Evolutionary conservation across 2,797 vertebrate genomes (phyloP).

Genomic region (Takifugu ocellatus): DNA sequence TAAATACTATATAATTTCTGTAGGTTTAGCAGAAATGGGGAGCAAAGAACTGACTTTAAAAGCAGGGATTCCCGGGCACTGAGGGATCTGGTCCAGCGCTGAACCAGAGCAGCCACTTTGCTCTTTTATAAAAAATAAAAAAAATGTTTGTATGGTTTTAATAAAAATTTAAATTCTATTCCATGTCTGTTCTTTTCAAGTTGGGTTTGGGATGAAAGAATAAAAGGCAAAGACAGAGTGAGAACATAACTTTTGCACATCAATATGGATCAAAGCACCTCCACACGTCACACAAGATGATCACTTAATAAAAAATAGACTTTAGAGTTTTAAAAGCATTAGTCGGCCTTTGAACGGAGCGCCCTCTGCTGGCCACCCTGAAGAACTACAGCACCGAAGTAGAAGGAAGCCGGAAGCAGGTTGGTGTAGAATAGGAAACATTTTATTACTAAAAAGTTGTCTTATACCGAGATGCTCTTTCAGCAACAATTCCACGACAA

Average conservation of each 20-base stretch:
- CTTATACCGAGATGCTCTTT: conserved; percentile 67
- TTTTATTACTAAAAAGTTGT: conserved; percentile 80
- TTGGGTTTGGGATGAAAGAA: conserved; percentile 9
- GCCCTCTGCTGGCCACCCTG: conserved; percentile 45
- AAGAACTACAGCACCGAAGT: conserved; percentile 10
- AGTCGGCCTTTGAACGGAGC: not conserved
- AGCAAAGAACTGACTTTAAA: conserved; percentile 76
- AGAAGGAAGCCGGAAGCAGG: conserved; percentile 22
- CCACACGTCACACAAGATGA: too few species aligned
- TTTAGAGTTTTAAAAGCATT: too few species aligned
- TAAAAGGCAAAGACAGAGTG: not conserved
- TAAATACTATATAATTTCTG: conserved; percentile 90
- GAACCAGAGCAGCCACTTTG: conserved; percentile 88
- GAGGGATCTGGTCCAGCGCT: conserved; percentile 73
- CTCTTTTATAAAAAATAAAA: conserved; percentile 93
- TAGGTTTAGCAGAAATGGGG: conserved; percentile 85
- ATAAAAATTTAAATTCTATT: conserved; percentile 86
- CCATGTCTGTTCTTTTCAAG: conserved; percentile 50
- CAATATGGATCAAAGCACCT: too few species aligned
- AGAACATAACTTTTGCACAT: too few species aligned
- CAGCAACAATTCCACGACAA: conserved; percentile 69
- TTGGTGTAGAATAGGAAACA: conserved; percentile 71
- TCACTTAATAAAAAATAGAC: too few species aligned
- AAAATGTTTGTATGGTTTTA: conserved; percentile 98
- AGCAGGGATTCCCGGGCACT: conserved; percentile 76